These are phyloP conservation scores for Leptopilina clavipes DNA, from an alignment of 1,140 invertebrate genomes.

Conservation along the genomic window DNA sequence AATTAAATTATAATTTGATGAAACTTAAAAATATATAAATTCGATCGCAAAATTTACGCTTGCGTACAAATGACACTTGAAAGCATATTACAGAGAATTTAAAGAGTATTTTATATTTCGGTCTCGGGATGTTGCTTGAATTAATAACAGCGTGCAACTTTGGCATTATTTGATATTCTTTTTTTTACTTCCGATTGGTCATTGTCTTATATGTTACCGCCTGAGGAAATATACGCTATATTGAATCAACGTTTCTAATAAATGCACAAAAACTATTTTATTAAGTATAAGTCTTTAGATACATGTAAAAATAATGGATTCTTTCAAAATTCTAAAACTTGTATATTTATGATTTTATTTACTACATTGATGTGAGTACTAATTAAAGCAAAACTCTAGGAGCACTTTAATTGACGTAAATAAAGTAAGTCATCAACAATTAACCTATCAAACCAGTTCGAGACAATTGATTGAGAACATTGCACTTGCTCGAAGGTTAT, in stretches of 20 bases:
- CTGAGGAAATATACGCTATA: too few relatives aligned
- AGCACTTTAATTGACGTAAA: not conserved
- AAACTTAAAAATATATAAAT: not conserved
- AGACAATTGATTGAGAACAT: slow-evolving; percentile 26
- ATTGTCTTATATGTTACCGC: too few relatives aligned
- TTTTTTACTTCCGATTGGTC: not conserved
- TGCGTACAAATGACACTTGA: not conserved
- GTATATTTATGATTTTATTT: too few relatives aligned
- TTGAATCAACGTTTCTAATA: too few relatives aligned
- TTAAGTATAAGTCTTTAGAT: too few relatives aligned
- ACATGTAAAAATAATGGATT: too few relatives aligned
- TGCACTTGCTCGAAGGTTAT: slow-evolving; percentile 20
- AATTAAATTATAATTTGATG: slow-evolving; percentile 1
- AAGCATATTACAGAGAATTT: slow-evolving; percentile 15
- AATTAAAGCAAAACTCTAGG: not conserved
- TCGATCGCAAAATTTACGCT: slow-evolving; percentile 7
- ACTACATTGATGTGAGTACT: too few relatives aligned
- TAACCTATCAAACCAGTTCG: slow-evolving; percentile 18
- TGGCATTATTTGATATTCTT: slow-evolving; percentile 5
- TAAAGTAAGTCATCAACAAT: slow-evolving; percentile 9
- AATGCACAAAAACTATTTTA: too few relatives aligned
- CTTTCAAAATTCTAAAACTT: too few relatives aligned
- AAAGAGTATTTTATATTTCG: not conserved
- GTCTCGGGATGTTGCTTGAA: not conserved
- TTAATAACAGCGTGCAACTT: not conserved